Percentiles rank a stretch among this genome's conserved stretches.
Conservation (phyloP, 2,113 vertebrate genomes). For the Odobenus rosmarus region DNA sequence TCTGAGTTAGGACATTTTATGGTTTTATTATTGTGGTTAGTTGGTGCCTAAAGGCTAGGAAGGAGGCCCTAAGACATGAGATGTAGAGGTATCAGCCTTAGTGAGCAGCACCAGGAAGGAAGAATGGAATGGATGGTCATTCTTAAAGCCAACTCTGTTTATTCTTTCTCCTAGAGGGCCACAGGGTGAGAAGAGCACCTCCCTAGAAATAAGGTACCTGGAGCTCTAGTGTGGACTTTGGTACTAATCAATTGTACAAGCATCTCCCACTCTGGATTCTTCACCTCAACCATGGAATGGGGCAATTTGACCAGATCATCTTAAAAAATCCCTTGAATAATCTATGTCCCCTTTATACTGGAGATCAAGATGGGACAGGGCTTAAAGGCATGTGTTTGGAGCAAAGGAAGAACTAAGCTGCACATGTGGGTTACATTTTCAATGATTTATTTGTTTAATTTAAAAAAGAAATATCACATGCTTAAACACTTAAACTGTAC, state of each 20-base stretch:
- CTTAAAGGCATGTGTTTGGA: not conserved
- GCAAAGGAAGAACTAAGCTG: not conserved
- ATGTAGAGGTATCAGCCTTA: not conserved
- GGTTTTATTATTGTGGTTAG: not conserved
- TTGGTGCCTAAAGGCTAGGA: not conserved
- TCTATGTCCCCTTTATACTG: not conserved
- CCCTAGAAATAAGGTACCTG: not conserved
- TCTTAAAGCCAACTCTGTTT: not conserved
- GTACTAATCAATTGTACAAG: not conserved
- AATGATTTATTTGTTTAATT: slow-evolving; percentile 26
- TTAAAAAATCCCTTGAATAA: not conserved
- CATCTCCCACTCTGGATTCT: not conserved
- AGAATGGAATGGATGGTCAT: not conserved
- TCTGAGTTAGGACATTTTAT: not conserved
- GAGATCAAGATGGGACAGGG: not conserved
- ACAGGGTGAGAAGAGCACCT: not conserved
- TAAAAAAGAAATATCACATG: slow-evolving; percentile 33
- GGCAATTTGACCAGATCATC: not conserved
- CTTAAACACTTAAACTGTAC: not conserved
- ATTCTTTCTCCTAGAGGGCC: not conserved
- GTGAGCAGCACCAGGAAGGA: not conserved
- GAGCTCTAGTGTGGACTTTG: not conserved
- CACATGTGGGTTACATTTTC: slow-evolving; percentile 24
- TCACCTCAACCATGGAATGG: not conserved
- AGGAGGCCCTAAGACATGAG: not conserved